phyloP scores from a whole-genome alignment of 1,140 invertebrate genomes.

The Drosophila parvula region DNA sequence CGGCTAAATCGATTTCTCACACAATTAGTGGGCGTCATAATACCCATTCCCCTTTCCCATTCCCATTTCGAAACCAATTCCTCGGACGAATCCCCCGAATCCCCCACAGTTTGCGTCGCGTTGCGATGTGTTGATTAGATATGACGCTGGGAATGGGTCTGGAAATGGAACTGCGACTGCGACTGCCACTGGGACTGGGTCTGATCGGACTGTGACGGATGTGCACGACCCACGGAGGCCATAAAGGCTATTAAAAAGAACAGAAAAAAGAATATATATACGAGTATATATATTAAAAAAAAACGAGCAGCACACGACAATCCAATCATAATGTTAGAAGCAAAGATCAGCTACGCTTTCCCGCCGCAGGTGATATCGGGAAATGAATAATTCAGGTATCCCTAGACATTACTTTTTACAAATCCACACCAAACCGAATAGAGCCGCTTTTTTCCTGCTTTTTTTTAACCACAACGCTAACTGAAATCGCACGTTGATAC shows the following conservation, averaged over 20 bases:
- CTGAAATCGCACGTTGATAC: background rate
- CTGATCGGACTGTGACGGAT: conserved; percentile 42
- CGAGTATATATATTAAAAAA: background rate
- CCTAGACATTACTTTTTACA: background rate
- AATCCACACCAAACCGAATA: background rate
- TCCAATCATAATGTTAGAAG: conserved; percentile 39
- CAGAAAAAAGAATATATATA: conserved; percentile 1
- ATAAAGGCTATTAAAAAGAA: conserved; percentile 50
- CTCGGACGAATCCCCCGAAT: conserved; percentile 23
- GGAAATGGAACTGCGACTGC: conserved; percentile 2
- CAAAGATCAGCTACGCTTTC: conserved; percentile 22
- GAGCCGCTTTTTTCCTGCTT: background rate
- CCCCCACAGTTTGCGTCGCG: background rate
- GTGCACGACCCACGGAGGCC: conserved; percentile 45
- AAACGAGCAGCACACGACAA: conserved; percentile 31
- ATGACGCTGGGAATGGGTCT: conserved; percentile 44
- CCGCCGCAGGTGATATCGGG: background rate
- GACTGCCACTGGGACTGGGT: conserved; percentile 3
- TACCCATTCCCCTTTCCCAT: conserved; percentile 23
- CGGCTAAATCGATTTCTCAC: conserved; percentile 66
- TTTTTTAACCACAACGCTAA: background rate
- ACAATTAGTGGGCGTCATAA: conserved; percentile 71
- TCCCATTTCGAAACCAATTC: conserved; percentile 1
- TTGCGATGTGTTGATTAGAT: conserved; percentile 66
- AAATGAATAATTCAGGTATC: background rate